These are phyloP conservation scores for Pleuronectes platessa DNA, from an alignment of 2,113 vertebrate genomes.

Conservation along the genomic window DNA sequence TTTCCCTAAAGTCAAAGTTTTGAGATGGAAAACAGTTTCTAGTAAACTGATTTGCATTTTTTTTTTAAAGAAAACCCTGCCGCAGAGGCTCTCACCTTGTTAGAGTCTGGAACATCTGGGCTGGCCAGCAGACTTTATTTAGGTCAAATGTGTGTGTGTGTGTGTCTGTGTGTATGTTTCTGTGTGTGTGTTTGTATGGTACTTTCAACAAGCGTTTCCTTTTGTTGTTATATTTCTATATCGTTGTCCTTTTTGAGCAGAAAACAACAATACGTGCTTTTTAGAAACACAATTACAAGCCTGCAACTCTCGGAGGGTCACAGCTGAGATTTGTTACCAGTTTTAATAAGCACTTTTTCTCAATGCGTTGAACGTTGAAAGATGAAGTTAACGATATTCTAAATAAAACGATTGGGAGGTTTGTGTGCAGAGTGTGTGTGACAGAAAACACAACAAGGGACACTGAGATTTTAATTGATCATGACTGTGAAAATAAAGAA, in stretches of 20 bases:
- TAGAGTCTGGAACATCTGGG: constrained; percentile 27
- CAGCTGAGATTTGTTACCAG: too few relatives aligned
- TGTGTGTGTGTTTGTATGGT: constrained; percentile 5
- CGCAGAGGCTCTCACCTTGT: constrained; percentile 4
- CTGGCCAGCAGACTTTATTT: constrained; percentile 27
- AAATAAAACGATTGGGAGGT: too few relatives aligned
- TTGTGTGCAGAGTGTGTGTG: too few relatives aligned
- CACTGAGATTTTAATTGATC: too few relatives aligned
- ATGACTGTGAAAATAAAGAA: too few relatives aligned
- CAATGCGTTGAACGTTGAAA: too few relatives aligned
- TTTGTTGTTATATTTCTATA: neutral
- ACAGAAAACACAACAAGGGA: too few relatives aligned
- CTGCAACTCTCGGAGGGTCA: too few relatives aligned
- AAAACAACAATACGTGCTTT: too few relatives aligned
- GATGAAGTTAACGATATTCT: too few relatives aligned
- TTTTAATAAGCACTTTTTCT: too few relatives aligned
- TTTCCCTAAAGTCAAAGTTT: neutral
- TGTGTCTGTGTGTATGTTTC: constrained; percentile 5
- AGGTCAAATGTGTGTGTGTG: constrained; percentile 21
- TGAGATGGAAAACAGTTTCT: neutral
- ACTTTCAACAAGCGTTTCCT: neutral
- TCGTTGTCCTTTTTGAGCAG: neutral
- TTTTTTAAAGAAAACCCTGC: neutral
- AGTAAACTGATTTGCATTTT: constrained; percentile 7
- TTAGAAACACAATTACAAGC: too few relatives aligned